phyloP scores from a whole-genome alignment of 1,140 invertebrate genomes.

The Pachypeltis micranthus region DNA sequence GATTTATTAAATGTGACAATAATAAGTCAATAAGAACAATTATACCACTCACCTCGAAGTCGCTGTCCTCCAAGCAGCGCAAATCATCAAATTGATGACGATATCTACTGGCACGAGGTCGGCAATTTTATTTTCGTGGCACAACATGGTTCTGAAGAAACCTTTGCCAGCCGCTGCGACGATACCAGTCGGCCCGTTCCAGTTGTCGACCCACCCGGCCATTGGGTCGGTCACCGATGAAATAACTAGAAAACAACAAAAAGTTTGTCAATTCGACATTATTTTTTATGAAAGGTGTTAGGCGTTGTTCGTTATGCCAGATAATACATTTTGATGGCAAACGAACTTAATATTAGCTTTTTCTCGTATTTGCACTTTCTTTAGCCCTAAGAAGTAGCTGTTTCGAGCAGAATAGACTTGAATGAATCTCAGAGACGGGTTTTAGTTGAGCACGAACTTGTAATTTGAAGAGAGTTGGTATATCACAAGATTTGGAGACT shows the following conservation, averaged over 20 bases:
- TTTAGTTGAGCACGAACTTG: no score
- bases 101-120: slow-evolving; percentile 83
- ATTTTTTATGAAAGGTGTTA: neutral
- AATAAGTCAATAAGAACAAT: no score
- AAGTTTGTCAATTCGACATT: slow-evolving; percentile 8
- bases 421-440: no score
- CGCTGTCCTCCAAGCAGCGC: slow-evolving; percentile 58
- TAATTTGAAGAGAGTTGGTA: no score
- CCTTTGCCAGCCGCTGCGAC: slow-evolving; percentile 67
- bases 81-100: slow-evolving; percentile 67
- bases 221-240: slow-evolving; percentile 50
- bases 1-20: no score
- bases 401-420: no score
- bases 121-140: slow-evolving; percentile 45
- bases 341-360: no score
- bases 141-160: slow-evolving; percentile 57
- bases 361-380: no score
- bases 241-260: slow-evolving; percentile 43
- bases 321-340: neutral
- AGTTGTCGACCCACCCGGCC: slow-evolving; percentile 86
- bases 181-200: slow-evolving; percentile 78
- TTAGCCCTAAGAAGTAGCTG: no score
- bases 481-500: no score
- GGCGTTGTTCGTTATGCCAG: neutral
- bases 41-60: slow-evolving; percentile 45